These are phyloP conservation scores for Drosophila barbarae DNA, from an alignment of 2,888 invertebrate genomes.

Conservation along the genomic window DNA sequence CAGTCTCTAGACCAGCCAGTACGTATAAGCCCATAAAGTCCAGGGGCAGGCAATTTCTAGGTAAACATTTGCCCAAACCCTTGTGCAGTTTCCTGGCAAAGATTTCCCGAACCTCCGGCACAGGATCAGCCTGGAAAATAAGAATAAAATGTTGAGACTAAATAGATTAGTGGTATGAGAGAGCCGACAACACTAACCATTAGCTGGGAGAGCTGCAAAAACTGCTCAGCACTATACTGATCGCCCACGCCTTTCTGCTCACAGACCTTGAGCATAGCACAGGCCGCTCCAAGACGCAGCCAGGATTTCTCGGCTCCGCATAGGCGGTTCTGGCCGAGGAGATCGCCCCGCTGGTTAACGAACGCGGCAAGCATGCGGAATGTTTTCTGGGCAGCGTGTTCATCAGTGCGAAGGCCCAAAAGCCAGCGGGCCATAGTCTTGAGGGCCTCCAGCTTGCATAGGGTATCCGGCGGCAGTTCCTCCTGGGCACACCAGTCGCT, in stretches of 20 bases:
- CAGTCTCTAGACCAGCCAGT: constrained; percentile 92
- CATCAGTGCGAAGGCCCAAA: constrained; percentile 92
- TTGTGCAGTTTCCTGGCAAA: constrained; percentile 96
- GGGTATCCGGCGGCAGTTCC: constrained; percentile 92
- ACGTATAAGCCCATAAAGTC: constrained; percentile 99
- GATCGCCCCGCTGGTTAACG: constrained; percentile 94
- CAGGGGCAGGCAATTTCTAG: constrained; percentile 93
- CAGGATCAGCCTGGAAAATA: constrained; percentile 83
- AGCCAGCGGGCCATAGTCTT: constrained; percentile 99
- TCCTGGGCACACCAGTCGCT: constrained; percentile 90
- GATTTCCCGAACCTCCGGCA: constrained; percentile 91
- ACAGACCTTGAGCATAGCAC: constrained; percentile 97
- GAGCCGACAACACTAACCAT: constrained; percentile 85
- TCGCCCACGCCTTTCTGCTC: constrained; percentile 98
- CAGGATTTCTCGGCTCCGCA: constrained; percentile 95
- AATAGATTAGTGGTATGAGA: too few relatives aligned
- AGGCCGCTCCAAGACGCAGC: constrained; percentile 94
- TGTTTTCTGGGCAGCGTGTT: constrained; percentile 93
- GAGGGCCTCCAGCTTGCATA: constrained; percentile 95
- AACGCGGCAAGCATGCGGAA: constrained; percentile 97
- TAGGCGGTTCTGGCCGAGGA: constrained; percentile 86
- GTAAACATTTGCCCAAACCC: constrained; percentile 89
- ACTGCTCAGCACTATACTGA: constrained; percentile 96
- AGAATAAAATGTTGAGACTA: too few relatives aligned
- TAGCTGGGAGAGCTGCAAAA: constrained; percentile 93